Percentiles rank a stretch among this genome's conserved stretches.
Conservation (phyloP, 2,113 vertebrate genomes). For the Daubentonia madagascariensis region DNA sequence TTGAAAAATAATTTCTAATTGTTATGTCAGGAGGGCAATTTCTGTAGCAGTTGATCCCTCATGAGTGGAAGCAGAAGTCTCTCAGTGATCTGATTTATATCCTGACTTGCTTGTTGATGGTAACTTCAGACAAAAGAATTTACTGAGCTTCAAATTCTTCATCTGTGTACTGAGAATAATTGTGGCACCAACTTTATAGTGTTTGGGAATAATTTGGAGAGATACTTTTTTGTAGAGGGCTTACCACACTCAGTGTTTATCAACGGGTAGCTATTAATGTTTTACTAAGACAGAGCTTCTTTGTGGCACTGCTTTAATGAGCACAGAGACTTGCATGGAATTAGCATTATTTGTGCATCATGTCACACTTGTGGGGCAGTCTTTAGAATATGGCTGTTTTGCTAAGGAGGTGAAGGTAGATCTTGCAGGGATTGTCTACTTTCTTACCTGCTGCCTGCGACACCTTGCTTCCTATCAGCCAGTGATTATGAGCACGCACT, state of each 20-base stretch:
- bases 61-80: not conserved
- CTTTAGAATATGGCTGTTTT: not conserved
- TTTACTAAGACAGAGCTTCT: not conserved
- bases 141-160: not conserved
- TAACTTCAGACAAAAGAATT: not conserved
- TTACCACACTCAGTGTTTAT: not conserved
- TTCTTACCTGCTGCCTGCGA: not conserved
- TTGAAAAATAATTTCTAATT: not conserved
- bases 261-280: too few relatives aligned
- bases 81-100: not conserved
- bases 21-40: too few relatives aligned
- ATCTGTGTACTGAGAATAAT: not conserved
- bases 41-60: not conserved
- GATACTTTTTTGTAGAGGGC: not conserved
- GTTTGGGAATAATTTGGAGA: not conserved
- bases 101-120: not conserved
- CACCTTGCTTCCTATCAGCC: not conserved
- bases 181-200: too few relatives aligned
- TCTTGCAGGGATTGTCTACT: too few relatives aligned
- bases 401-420: not conserved
- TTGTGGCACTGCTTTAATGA: not conserved
- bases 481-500: not conserved
- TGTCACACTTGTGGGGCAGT: not conserved
- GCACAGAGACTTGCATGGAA: not conserved
- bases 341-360: not conserved